phyloP scores from a whole-genome alignment of 2,888 invertebrate species.

The Ptychoptera contaminata region DNA sequence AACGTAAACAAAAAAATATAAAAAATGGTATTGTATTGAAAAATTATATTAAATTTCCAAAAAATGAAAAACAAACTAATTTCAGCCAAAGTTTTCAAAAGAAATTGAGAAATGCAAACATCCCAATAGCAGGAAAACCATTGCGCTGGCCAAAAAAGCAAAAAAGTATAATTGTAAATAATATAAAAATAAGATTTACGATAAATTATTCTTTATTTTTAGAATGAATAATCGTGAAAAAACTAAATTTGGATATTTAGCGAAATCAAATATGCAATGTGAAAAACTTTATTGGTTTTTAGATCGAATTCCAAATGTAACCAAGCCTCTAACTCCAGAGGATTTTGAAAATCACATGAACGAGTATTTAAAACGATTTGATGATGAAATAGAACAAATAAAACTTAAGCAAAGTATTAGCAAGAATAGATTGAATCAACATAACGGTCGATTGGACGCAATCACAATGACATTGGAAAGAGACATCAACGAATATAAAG shows the following conservation, averaged over 20 bases:
- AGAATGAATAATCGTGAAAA: constrained; percentile 41
- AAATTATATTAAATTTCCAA: neutral
- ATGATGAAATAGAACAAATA: constrained; percentile 67
- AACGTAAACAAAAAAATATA: too few species aligned
- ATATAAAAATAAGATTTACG: neutral
- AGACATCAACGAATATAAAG: constrained; percentile 57
- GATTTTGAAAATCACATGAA: constrained; percentile 37
- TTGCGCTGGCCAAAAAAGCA: constrained; percentile 52
- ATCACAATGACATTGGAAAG: constrained; percentile 59
- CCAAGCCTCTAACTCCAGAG: constrained; percentile 39
- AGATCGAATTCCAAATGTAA: constrained; percentile 39
- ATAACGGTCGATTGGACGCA: constrained; percentile 63
- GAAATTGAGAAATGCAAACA: constrained; percentile 49
- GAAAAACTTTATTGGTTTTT: constrained; percentile 71
- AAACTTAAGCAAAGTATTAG: constrained; percentile 59
- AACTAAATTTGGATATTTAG: constrained; percentile 44
- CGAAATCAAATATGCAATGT: constrained; percentile 56
- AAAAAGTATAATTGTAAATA: constrained; percentile 34
- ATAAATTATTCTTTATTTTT: constrained; percentile 14
- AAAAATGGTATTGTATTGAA: too few species aligned
- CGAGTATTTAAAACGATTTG: constrained; percentile 44
- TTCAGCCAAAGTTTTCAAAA: constrained; percentile 33
- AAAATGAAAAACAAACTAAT: too few species aligned
- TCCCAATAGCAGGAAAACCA: constrained; percentile 73
- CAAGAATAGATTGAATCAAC: constrained; percentile 50